Evolutionary conservation across 2,797 vertebrate genomes (phyloP).

Genomic region (Natrix natrix): DNA sequence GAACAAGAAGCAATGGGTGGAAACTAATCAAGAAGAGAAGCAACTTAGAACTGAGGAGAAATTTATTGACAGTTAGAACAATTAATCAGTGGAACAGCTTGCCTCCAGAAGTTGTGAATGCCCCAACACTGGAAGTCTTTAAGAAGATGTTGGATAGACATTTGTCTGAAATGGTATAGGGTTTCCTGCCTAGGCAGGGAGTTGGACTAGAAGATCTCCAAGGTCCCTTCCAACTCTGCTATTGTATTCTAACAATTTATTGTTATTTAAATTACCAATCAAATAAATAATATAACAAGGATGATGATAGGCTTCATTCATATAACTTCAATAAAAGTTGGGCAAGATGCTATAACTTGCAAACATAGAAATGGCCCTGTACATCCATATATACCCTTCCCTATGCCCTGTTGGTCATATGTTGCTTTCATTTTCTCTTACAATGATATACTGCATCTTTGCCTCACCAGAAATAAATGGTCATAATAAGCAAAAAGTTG

Average conservation of each 20-base stretch:
- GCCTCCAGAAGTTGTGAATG: too few species aligned
- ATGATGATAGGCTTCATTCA: neutral
- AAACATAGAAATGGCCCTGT: neutral
- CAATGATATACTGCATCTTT: neutral
- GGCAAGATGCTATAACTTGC: neutral
- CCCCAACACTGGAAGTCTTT: too few species aligned
- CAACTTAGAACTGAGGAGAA: too few species aligned
- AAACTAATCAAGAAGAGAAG: too few species aligned
- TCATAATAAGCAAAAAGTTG: neutral
- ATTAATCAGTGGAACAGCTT: too few species aligned
- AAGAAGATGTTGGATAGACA: too few species aligned
- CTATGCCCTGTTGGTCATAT: neutral
- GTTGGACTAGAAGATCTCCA: too few species aligned
- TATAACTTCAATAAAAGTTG: neutral
- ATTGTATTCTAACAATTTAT: neutral
- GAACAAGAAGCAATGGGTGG: too few species aligned
- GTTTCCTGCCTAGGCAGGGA: too few species aligned
- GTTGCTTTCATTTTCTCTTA: neutral
- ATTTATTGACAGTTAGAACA: too few species aligned
- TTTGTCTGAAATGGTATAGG: too few species aligned
- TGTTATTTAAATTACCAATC: neutral
- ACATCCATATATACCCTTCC: neutral
- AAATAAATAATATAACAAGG: neutral
- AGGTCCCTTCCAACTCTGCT: too few species aligned
- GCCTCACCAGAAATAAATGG: neutral